Percentiles rank a stretch among this genome's conserved stretches.
These are phyloP conservation scores for Epizoanthus rinbou DNA, from an alignment of 92 coral and sea anemone genomes.

Conservation along the genomic window DNA sequence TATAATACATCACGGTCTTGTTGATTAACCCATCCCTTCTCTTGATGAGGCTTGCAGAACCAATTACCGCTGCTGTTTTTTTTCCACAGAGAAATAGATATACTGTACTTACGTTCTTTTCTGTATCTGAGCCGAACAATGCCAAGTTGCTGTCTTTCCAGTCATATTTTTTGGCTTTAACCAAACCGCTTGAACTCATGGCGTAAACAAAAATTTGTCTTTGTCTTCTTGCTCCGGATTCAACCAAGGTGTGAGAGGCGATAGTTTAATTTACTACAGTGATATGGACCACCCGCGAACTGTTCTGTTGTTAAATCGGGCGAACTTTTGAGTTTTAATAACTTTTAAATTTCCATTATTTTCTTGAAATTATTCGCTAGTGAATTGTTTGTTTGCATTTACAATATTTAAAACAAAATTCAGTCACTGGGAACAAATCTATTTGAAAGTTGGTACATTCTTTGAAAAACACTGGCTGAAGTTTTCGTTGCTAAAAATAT, in stretches of 20 bases:
- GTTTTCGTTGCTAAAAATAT: background rate
- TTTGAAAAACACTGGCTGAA: background rate
- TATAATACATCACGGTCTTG: no score
- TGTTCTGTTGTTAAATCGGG: background rate
- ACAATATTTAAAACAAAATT: background rate
- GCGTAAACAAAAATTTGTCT: background rate
- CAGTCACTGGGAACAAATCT: background rate
- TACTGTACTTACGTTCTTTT: constrained; percentile 68
- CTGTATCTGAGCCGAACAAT: constrained; percentile 81
- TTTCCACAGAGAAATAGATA: background rate
- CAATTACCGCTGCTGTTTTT: background rate
- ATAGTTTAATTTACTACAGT: no score
- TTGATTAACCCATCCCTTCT: background rate
- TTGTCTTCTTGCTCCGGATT: background rate
- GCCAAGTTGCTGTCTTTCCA: constrained; percentile 86
- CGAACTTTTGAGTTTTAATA: background rate
- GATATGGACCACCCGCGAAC: background rate
- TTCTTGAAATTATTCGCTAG: background rate
- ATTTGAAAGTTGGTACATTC: no score
- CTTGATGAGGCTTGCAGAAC: background rate
- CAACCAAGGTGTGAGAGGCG: constrained; percentile 2
- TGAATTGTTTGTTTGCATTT: background rate
- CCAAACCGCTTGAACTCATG: constrained; percentile 52
- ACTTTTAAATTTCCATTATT: background rate
- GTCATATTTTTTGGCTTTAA: constrained; percentile 79